Evolutionary conservation across 2,113 vertebrate species (phyloP), one percentile per base, ranked within the genome.

Genomic region (Periophthalmodon schlosseri): DNA sequence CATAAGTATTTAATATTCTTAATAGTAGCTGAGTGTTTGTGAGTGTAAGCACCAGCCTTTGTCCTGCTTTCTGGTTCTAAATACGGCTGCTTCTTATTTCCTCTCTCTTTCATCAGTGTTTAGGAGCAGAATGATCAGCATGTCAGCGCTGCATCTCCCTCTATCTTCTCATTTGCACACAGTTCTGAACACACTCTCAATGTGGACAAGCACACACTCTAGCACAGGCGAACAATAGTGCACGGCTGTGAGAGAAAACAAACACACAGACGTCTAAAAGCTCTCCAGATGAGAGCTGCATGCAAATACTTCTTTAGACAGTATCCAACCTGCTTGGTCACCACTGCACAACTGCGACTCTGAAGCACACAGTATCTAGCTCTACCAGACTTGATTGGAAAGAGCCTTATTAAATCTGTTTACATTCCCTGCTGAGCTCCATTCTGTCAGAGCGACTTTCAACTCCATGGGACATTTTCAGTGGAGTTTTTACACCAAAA

Each of bases 221-320:
- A 52, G 77, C 58, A 74, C 68, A 82, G 64, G 79, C 23, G 76
- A 91, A 91, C 84, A 86, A 83, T 90, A 78, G 81, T 73, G 71
- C 69, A 33, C 87, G 83, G 81, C 78, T 74, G 81, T 75, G 85
- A 83, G 78, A 77, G 83, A 86, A 89, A 89, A 91, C 85, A 90
- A 85, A 90, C 78, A 86, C 77, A 67, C 81, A 86, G 80, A 89
- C 77, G 87, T 89, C 91, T 87, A 88, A 91, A 89, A 90, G 86
- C 87, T 90, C 89, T 89, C 76, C 85, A 88, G 89, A 91, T 90
- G 91, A 90, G 87, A 89, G 88, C 87, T 86, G 86, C 86, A 92
- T 92, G 88, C 89, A 92, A 92, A 93, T 93, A 91, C 87, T 86
- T 90, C 90, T 88, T 90, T 89, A 84, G 80, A 91, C 84, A 85